Evolutionary conservation across 1,140 invertebrate genomes (phyloP).

Genomic region (Thaumetopoea pityocampa): DNA sequence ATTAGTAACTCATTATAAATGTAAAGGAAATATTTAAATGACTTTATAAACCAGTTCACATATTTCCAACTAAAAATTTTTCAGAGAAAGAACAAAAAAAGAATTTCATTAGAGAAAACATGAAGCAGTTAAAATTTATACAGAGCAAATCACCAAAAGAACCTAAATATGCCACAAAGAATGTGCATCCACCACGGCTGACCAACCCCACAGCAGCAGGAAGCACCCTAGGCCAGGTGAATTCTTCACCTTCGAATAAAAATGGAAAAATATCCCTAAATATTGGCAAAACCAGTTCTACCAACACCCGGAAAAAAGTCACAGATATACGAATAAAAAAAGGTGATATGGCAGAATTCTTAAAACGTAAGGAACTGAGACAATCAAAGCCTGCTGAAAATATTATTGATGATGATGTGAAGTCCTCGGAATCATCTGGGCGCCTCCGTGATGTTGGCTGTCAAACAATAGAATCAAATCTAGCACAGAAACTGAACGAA

Average conservation of each 20-base stretch:
- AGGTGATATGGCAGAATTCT: conserved; percentile 68
- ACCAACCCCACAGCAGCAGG: conserved; percentile 30
- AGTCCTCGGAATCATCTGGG: conserved; percentile 48
- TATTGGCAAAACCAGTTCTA: conserved; percentile 42
- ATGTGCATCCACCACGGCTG: conserved; percentile 35
- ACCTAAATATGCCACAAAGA: conserved; percentile 48
- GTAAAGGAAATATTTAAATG: too few species aligned
- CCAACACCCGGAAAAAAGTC: conserved; percentile 39
- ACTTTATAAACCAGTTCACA: too few species aligned
- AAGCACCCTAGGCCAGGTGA: conserved; percentile 45
- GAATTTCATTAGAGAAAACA: conserved; percentile 78
- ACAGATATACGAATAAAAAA: conserved; percentile 59
- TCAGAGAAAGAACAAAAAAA: conserved; percentile 74
- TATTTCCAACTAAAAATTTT: too few species aligned
- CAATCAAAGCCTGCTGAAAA: conserved; percentile 33
- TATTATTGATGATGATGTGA: conserved; percentile 31
- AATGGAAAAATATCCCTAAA: conserved; percentile 45
- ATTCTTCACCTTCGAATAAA: conserved; percentile 56
- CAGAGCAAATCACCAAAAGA: conserved; percentile 69
- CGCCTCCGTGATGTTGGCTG: conserved; percentile 54
- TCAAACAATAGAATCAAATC: conserved; percentile 61
- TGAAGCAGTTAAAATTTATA: conserved; percentile 75
- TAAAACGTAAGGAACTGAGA: conserved; percentile 56
- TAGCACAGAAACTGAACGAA: conserved; percentile 50
- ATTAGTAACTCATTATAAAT: too few species aligned